Evolutionary conservation across 1,140 invertebrate species (phyloP).

Genomic region (Conus betulinus): DNA sequence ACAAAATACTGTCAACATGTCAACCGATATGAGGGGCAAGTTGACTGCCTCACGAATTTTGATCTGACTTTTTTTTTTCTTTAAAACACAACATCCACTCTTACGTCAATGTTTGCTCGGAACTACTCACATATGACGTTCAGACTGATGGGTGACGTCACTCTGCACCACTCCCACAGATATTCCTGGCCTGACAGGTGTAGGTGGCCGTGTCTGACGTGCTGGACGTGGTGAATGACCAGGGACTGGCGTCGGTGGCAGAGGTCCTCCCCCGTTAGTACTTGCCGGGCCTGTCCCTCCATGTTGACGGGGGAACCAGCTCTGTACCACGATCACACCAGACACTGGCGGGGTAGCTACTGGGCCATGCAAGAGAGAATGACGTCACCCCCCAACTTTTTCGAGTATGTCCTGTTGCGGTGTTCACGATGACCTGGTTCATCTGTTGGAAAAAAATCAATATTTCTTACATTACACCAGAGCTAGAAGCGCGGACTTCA

Average conservation of each 20-base stretch:
- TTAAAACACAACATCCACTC: no score
- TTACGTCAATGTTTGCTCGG: no score
- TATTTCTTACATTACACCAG: background rate
- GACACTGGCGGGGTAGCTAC: background rate
- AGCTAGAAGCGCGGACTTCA: no score
- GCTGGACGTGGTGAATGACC: background rate
- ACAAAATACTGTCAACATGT: no score
- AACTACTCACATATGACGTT: slow-evolving; percentile 4
- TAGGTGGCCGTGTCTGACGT: background rate
- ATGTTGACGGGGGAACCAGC: background rate
- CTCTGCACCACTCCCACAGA: background rate
- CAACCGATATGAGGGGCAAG: no score
- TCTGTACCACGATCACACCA: background rate
- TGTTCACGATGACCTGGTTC: no score
- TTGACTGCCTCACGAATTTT: no score
- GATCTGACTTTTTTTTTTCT: no score
- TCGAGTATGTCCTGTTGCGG: no score
- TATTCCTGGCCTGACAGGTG: background rate
- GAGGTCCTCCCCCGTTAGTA: background rate
- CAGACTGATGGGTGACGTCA: slow-evolving; percentile 1
- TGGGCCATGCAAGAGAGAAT: background rate
- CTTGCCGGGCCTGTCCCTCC: background rate
- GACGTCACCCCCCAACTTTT: no score
- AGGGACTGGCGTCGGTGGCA: background rate
- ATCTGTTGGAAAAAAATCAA: no score